Conservation (phyloP, 2,888 invertebrate genomes). For the Ptychoptera contaminata region DNA sequence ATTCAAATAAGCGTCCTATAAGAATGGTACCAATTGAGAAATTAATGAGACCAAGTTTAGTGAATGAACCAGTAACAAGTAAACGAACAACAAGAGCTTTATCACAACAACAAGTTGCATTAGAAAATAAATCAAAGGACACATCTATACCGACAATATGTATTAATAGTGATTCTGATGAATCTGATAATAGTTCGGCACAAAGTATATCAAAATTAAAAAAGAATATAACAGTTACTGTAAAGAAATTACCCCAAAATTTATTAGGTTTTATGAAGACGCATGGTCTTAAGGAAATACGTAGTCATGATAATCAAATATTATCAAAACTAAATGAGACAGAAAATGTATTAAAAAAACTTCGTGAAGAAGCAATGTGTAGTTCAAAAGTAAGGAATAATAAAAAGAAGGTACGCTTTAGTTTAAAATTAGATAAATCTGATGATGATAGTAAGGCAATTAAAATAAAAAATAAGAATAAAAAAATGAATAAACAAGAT, state of each 20-base stretch:
- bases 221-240: background rate
- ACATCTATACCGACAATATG: background rate
- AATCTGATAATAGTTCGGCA: background rate
- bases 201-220: background rate
- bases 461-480: background rate
- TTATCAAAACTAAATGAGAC: background rate
- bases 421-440: background rate
- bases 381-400: background rate
- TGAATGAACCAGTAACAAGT: background rate
- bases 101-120: background rate
- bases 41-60: conserved; percentile 13
- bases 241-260: conserved; percentile 3
- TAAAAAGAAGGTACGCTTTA: conserved; percentile 4
- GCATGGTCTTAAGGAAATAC: conserved; percentile 2
- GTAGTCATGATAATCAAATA: conserved; percentile 1
- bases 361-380: background rate
- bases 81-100: too few species aligned
- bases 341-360: background rate
- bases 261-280: background rate
- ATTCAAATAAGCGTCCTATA: too few species aligned
- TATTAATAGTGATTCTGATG: conserved; percentile 1
- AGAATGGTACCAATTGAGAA: conserved; percentile 22
- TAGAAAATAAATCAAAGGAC: background rate
- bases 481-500: too few species aligned
- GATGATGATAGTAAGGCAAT: background rate